Conservation (phyloP, 2,888 invertebrate genomes). For the Dastarcus helophoroides region DNA sequence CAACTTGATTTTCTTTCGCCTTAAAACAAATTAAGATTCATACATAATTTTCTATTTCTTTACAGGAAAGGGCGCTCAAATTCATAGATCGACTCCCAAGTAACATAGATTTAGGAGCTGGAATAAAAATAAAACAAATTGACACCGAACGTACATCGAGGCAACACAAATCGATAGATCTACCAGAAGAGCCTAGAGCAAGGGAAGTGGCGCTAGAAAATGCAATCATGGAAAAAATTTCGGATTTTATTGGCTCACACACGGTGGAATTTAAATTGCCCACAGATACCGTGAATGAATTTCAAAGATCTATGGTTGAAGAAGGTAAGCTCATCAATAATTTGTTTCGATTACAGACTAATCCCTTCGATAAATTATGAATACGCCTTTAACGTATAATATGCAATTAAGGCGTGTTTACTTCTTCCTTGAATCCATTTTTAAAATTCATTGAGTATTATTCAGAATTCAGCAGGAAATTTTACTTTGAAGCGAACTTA, state of each 20-base stretch:
- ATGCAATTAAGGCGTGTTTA: no score
- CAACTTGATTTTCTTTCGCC: no score
- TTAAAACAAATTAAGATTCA: no score
- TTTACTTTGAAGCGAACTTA: no score
- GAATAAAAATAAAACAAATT: constrained; percentile 45
- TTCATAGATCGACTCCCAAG: constrained; percentile 54
- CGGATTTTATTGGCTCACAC: constrained; percentile 65
- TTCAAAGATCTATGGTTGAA: constrained; percentile 57
- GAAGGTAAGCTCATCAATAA: constrained; percentile 51
- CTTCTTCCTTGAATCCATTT: no score
- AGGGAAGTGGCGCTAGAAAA: constrained; percentile 62
- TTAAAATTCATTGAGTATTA: no score
- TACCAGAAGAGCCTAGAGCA: constrained; percentile 62
- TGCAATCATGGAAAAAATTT: constrained; percentile 61
- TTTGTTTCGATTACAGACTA: no score
- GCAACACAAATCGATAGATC: constrained; percentile 34
- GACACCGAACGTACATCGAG: constrained; percentile 22
- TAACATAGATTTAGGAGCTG: constrained; percentile 50
- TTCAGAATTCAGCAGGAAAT: no score
- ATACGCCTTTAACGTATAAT: no score
- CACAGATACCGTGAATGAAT: constrained; percentile 56
- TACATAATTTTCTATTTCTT: constrained; percentile 18
- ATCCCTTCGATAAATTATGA: no score
- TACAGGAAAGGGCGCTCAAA: constrained; percentile 58
- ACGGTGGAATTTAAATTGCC: constrained; percentile 73